Base-by-base conservation (phyloP, 2,797 vertebrate genomes). In the Heterohyrax brucei region DNA sequence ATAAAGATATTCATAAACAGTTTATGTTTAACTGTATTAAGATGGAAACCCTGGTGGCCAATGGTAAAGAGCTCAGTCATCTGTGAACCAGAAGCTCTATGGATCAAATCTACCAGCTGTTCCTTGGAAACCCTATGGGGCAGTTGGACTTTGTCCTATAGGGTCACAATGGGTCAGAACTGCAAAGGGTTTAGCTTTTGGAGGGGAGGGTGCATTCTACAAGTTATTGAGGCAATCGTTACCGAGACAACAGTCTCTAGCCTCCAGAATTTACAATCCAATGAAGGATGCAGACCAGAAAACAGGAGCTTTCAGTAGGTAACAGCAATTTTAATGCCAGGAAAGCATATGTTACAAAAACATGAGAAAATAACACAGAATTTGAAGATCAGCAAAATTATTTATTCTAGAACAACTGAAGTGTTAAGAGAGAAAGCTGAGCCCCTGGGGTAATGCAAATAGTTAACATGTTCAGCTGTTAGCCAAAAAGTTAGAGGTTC, bases 381-480 rank as follows among this genome's bases (percentile, higher is more conserved):
- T 85, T 76, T 73, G 9, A 46, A 21, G 50, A 48, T 91, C 1
- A 78, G 18, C 46, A 93, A 81, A 92, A 94, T 61, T 18, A 96
- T 50, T 61, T 18, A 96, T 50, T 68, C 14, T 62, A 64, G 48
- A 88, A 95, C 82, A 89, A 33, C 0, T 16, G 19, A 46, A 62
- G 75, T 24, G 50, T 19, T 61, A 26, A 87, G 16, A 56, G 21
- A 84, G 5, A 77, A 50, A 26, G 0, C 88, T n/a, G 68, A 33
- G 30, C 2, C 7, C 16, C 28, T 12, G 16, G 16, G 66, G 22
- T 64, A 30, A n/a, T 30, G 30, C 28, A 68, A 68, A 14, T n/a
- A 30, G 66, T 68, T n/a, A 68, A 68, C 66, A n/a, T 68, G 28
- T 12, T n/a, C 5, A 7, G 66, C 66, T 64, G 26, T 9, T 64